These are phyloP conservation scores for Cephus rjabovi DNA, from an alignment of 2,888 invertebrate species.

Conservation along the genomic window DNA sequence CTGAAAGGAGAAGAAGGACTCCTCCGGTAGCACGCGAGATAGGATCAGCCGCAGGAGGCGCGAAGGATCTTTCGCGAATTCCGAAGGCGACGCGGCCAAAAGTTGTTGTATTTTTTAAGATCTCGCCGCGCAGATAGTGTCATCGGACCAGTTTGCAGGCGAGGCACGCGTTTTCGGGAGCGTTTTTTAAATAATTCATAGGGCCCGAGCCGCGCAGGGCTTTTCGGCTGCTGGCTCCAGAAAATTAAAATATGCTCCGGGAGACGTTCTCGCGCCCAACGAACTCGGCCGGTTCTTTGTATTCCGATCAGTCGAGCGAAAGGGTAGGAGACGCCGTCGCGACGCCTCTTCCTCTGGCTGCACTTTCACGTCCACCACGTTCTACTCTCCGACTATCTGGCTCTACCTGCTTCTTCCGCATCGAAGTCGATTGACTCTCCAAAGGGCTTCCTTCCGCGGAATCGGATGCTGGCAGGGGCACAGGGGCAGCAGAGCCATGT, in stretches of 20 bases:
- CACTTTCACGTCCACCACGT: not conserved
- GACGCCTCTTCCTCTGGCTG: not conserved
- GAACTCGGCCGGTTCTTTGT: conserved; percentile 24
- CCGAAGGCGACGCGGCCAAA: conserved; percentile 12
- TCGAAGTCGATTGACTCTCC: not conserved
- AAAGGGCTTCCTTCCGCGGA: not conserved
- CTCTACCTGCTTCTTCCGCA: not conserved
- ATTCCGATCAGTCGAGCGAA: conserved; percentile 23
- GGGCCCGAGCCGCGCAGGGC: conserved; percentile 19
- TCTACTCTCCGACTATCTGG: not conserved
- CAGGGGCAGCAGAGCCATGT: not conserved
- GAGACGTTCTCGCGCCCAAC: conserved; percentile 9
- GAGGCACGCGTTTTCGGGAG: conserved; percentile 32
- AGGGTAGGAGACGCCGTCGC: not conserved
- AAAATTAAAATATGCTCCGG: conserved; percentile 32
- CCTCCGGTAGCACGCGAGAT: not conserved
- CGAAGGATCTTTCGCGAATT: conserved; percentile 17
- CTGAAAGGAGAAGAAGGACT: not conserved
- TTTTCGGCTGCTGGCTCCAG: conserved; percentile 17
- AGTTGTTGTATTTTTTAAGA: conserved; percentile 17
- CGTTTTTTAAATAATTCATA: conserved; percentile 46
- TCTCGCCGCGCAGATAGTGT: conserved; percentile 25
- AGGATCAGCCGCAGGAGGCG: not conserved
- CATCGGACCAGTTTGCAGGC: conserved; percentile 30
- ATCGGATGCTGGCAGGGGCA: not conserved